Conservation (phyloP, 2,113 vertebrate genomes). For the Macroglossus sobrinus region DNA sequence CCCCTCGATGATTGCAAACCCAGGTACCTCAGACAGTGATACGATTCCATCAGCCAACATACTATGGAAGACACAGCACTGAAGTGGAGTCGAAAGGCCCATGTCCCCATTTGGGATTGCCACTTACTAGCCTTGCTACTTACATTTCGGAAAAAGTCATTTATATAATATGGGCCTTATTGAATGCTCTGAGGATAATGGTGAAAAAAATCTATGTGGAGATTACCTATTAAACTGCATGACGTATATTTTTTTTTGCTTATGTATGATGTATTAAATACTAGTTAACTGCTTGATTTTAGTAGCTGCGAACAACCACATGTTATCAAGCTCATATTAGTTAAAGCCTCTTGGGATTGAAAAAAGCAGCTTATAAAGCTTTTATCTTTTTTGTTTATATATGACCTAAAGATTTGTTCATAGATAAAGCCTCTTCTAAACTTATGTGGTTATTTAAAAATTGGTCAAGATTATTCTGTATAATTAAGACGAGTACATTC, state of each 20-base stretch:
- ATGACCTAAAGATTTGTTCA: neutral
- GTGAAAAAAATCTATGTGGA: neutral
- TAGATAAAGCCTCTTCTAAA: neutral
- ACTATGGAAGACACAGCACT: neutral
- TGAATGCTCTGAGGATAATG: neutral
- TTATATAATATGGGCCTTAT: neutral
- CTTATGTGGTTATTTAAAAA: neutral
- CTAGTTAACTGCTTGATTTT: neutral
- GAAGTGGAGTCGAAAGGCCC: neutral
- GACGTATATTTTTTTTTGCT: no score
- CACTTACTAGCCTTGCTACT: neutral
- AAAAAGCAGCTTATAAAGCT: neutral
- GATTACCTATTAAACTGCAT: neutral
- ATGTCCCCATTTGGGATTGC: neutral
- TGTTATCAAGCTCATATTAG: neutral
- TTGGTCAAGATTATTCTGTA: neutral
- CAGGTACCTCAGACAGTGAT: neutral
- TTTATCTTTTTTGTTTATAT: neutral
- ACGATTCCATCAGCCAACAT: neutral
- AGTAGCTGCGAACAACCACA: neutral
- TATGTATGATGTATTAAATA: neutral
- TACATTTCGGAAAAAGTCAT: neutral
- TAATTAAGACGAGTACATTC: neutral
- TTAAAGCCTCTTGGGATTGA: neutral
- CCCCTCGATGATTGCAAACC: neutral